phyloP scores from a whole-genome alignment of 2,797 vertebrate species.

The Leptoclinus maculatus region DNA sequence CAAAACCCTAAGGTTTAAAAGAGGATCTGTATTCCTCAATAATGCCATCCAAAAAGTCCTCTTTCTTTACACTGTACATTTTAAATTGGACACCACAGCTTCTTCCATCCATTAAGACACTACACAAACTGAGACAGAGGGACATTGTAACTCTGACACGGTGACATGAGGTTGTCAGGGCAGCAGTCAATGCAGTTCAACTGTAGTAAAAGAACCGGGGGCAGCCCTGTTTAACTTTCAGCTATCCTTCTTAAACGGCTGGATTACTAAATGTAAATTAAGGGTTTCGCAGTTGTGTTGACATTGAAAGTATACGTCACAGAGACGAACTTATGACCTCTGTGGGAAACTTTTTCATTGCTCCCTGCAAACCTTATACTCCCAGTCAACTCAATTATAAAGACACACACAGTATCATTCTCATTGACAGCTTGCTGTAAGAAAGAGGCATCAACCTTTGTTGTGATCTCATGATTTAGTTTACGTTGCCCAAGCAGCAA shows the following conservation, averaged over 20 bases:
- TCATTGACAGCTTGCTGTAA: not conserved
- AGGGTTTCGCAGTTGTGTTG: conserved; percentile 26
- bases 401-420: not conserved
- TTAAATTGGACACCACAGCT: conserved; percentile 8
- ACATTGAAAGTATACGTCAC: conserved; percentile 50
- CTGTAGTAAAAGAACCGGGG: conserved; percentile 47
- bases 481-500: not conserved
- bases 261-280: conserved; percentile 57
- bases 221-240: conserved; percentile 66
- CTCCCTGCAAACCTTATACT: conserved; percentile 5
- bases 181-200: conserved; percentile 56
- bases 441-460: not conserved
- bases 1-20: not conserved
- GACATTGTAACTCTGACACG: conserved; percentile 59
- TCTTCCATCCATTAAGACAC: conserved; percentile 2
- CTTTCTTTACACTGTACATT: not conserved
- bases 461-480: not conserved
- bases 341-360: not conserved
- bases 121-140: conserved; percentile 41
- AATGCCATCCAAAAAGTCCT: not conserved
- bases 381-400: not conserved
- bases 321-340: conserved; percentile 35
- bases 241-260: conserved; percentile 59
- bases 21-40: not conserved
- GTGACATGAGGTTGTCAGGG: conserved; percentile 69